Percentiles rank a stretch among this genome's conserved stretches.
Conservation (phyloP, 2,888 invertebrate species). For the Melieria crassipennis region DNA sequence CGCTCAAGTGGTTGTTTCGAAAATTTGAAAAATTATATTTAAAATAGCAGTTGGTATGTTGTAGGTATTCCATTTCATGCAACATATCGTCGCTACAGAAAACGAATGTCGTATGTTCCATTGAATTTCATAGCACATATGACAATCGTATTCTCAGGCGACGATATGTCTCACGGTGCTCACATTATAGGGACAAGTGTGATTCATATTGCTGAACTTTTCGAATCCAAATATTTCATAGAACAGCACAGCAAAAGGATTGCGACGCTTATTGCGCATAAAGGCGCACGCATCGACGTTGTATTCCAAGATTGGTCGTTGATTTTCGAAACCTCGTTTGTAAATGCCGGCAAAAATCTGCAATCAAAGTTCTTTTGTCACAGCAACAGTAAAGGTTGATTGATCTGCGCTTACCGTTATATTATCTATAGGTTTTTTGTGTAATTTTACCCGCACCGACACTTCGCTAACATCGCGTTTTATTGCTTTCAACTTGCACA, state of each 20-base stretch:
- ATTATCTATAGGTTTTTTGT: neutral
- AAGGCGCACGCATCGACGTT: constrained; percentile 26
- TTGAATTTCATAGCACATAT: too few species aligned
- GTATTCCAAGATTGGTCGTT: neutral
- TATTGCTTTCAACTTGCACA: neutral
- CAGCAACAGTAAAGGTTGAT: too few species aligned
- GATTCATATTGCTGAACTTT: constrained; percentile 29
- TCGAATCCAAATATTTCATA: constrained; percentile 16
- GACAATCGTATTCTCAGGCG: too few species aligned
- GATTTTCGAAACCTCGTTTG: neutral
- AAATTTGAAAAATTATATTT: neutral
- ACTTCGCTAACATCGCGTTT: neutral
- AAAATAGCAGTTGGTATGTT: neutral
- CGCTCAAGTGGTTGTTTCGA: neutral
- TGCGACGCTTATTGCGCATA: constrained; percentile 26
- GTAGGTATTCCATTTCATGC: neutral
- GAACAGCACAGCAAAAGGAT: constrained; percentile 19
- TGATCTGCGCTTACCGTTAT: neutral
- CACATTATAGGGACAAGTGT: constrained; percentile 29
- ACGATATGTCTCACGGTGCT: neutral
- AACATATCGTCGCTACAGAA: neutral
- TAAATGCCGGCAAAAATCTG: neutral
- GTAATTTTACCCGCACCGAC: neutral
- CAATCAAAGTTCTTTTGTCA: neutral
- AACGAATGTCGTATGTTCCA: too few species aligned